Evolutionary conservation across 2,888 invertebrate species (phyloP).

Genomic region (Lasioglossum calceatum): DNA sequence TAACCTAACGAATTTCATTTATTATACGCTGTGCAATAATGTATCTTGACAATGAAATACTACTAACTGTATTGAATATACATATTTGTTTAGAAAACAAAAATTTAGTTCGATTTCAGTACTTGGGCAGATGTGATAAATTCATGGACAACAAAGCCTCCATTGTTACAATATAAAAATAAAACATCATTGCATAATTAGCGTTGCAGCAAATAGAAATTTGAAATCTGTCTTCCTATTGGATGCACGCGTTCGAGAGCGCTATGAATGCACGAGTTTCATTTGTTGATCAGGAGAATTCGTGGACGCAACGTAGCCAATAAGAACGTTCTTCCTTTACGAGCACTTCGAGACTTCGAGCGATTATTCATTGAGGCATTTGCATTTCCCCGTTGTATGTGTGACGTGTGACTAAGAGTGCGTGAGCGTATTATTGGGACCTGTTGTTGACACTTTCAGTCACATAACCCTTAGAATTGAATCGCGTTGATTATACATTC

Average conservation of each 20-base stretch:
- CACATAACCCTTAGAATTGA: constrained; percentile 50
- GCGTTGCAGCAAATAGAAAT: not conserved
- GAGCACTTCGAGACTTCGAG: constrained; percentile 21
- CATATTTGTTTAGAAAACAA: not conserved
- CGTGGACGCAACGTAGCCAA: constrained; percentile 31
- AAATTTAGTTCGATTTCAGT: not conserved
- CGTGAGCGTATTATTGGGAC: constrained; percentile 32
- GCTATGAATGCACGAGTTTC: not conserved
- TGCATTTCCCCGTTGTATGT: constrained; percentile 33
- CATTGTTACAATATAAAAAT: constrained; percentile 5
- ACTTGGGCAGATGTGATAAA: not conserved
- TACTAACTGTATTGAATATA: not conserved
- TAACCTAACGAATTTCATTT: too few species aligned
- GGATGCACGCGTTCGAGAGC: constrained; percentile 6
- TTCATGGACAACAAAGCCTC: not conserved
- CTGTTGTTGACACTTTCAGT: constrained; percentile 57
- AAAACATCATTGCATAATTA: constrained; percentile 3
- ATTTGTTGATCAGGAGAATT: constrained; percentile 33
- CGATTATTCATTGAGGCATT: constrained; percentile 46
- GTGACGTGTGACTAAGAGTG: constrained; percentile 5
- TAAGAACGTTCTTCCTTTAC: constrained; percentile 33
- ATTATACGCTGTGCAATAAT: not conserved
- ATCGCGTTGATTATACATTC: constrained; percentile 12
- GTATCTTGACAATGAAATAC: not conserved
- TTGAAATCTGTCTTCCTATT: constrained; percentile 35